A percentile compares a stretch with the other conserved stretches of the same genome.
phyloP scores from a whole-genome alignment of 2,797 vertebrate species.

The Discoglossus pictus region DNA sequence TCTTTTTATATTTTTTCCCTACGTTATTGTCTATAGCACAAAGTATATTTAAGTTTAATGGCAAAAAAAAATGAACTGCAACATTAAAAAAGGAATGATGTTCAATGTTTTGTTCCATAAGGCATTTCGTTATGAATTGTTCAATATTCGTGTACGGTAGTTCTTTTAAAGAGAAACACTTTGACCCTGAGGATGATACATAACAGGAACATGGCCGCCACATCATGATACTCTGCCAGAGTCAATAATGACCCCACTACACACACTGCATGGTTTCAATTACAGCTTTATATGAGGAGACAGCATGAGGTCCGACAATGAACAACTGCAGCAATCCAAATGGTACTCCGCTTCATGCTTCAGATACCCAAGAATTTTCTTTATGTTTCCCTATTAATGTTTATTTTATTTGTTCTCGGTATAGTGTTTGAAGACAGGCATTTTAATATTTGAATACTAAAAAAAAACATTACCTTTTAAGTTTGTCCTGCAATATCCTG shows the following conservation, averaged over 20 bases:
- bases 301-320: slow-evolving; percentile 63
- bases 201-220: slow-evolving; percentile 57
- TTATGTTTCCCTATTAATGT: slow-evolving; percentile 56
- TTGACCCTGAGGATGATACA: slow-evolving; percentile 59
- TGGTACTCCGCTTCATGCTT: slow-evolving; percentile 61
- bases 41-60: no score
- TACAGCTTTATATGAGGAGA: slow-evolving; percentile 66
- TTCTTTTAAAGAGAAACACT: slow-evolving; percentile 52
- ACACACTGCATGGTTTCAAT: slow-evolving; percentile 66
- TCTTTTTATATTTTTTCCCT: no score
- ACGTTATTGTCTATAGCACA: no score
- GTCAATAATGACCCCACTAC: slow-evolving; percentile 61
- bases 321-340: slow-evolving; percentile 58
- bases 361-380: slow-evolving; percentile 57
- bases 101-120: slow-evolving; percentile 41
- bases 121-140: slow-evolving; percentile 38
- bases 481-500: slow-evolving; percentile 35
- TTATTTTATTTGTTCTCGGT: slow-evolving; percentile 56
- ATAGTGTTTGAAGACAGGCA: slow-evolving; percentile 50
- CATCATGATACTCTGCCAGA: slow-evolving; percentile 55
- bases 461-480: slow-evolving; percentile 52
- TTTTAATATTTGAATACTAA: slow-evolving; percentile 54
- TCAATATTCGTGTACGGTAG: slow-evolving; percentile 31
- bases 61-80: background rate
- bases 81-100: slow-evolving; percentile 8